Evolutionary conservation across 2,113 vertebrate species (phyloP).

Genomic region (Gulo gulo): DNA sequence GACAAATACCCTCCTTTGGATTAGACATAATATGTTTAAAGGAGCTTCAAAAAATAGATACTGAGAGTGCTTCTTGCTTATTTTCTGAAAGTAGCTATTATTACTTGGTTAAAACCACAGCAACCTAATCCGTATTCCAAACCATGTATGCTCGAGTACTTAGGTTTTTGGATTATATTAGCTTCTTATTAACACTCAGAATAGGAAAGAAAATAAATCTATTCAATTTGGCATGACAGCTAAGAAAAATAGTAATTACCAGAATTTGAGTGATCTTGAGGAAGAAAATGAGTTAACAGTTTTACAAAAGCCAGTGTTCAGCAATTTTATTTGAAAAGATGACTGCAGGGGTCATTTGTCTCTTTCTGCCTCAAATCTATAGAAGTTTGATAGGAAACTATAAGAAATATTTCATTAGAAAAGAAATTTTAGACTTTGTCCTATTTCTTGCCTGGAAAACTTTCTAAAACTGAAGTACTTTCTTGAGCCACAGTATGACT

Average conservation of each 20-base stretch:
- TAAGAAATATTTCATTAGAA: not conserved
- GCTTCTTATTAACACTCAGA: not conserved
- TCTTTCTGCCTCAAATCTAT: not conserved
- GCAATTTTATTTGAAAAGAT: not conserved
- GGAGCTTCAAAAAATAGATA: not conserved
- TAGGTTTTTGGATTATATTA: not conserved
- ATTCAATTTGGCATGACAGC: not conserved
- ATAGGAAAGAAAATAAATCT: not conserved
- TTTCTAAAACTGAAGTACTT: not conserved
- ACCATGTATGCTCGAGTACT: not conserved
- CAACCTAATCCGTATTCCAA: not conserved
- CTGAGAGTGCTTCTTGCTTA: not conserved
- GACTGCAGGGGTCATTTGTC: not conserved
- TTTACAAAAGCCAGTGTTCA: not conserved
- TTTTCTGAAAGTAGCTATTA: not conserved
- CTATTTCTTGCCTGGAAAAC: not conserved
- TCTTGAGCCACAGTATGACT: not conserved
- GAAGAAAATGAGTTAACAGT: not conserved
- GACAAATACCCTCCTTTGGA: not conserved
- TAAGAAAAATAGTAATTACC: not conserved
- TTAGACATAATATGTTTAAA: not conserved
- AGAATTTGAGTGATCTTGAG: not conserved
- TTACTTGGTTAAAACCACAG: not conserved
- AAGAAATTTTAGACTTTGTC: not conserved
- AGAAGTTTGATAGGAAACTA: not conserved